Conservation (phyloP, 2,797 vertebrate species). For the Aulostomus chinensis region DNA sequence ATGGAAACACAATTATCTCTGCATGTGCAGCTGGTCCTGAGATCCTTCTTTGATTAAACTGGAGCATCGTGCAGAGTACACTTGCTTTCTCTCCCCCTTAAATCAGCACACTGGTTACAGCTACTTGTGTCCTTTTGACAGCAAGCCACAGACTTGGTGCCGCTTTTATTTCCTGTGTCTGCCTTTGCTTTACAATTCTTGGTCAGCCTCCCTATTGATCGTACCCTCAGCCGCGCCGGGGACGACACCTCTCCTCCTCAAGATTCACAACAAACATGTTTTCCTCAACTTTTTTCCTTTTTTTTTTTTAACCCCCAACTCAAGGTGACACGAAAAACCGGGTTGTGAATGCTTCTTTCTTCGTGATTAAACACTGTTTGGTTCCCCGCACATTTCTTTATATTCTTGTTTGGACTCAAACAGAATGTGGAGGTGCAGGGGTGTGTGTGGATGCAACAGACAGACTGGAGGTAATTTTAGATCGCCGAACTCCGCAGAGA, state of each 20-base stretch:
- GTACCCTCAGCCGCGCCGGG: neutral
- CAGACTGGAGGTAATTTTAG: conserved; percentile 50
- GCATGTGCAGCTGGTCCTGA: conserved; percentile 32
- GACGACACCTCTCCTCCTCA: conserved; percentile 6
- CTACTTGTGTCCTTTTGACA: conserved; percentile 8
- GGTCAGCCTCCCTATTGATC: conserved; percentile 29
- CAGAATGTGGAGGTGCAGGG: conserved; percentile 19
- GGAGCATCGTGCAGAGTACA: conserved; percentile 14
- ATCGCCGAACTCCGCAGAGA: conserved; percentile 44
- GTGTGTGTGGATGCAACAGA: conserved; percentile 23
- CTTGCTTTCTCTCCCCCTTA: conserved; percentile 42
- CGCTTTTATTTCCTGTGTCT: too few relatives aligned
- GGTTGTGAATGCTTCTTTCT: conserved; percentile 47
- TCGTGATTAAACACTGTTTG: conserved; percentile 51
- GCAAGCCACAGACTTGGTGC: conserved; percentile 23
- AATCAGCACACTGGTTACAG: conserved; percentile 31
- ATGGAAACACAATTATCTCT: conserved; percentile 34
- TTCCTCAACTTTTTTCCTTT: conserved; percentile 5
- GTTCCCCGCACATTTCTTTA: conserved; percentile 12
- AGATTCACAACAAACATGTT: conserved; percentile 31
- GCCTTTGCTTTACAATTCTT: conserved; percentile 5
- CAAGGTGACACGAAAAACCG: conserved; percentile 27
- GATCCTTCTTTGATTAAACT: conserved; percentile 56
- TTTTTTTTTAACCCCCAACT: conserved; percentile 7
- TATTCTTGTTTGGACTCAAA: conserved; percentile 37